Base-by-base conservation (phyloP, 2,113 vertebrate genomes). In the Rhodinocichla rosea region DNA sequence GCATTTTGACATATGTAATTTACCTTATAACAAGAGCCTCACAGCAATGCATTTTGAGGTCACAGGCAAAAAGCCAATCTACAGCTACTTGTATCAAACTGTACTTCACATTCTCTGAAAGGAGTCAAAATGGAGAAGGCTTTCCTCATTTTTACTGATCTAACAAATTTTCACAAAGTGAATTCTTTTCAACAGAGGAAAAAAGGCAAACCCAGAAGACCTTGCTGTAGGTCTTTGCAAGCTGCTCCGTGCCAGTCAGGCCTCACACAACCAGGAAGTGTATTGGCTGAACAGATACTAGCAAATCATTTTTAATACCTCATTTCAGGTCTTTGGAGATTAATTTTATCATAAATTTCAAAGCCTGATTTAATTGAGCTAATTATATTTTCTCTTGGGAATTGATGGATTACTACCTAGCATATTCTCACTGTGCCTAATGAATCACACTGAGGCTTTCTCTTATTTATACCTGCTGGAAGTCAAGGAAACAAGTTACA, bases 351-450 rank as follows among this genome's bases (percentile, higher is more conserved):
- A 90, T 96, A 93, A 94, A 96, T 95, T 93, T 86, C 90, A 69
- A 87, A 92, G 80, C 83, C 74, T 95, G 95, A 94, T 96, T 97
- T 97, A 96, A 95, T 94, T 96, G 90, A 4, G 0, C 83, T 97
- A 90, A 96, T 96, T 96, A 94, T 95, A 59, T 96, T 96, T 95
- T 95, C 95, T 88, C 79, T 81, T 90, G 95, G 93, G 95, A 95
- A 56, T 53, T 96, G 90, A 93, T 87, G 89, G 77, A 94, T 97
- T 94, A 37, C 73, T 76, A 71, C 83, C 84, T 87, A 93, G 75
- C 60, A 39, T 84, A 65, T 89, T 90, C 73, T 77, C 2, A 18
- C 73, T 75, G 73, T 90, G 83, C 0, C 1, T 89, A 90, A 94
- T 96, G 85, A 96, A 64, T 95, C 74, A 87, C 52, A 57, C 35